phyloP scores from a whole-genome alignment of 2,113 vertebrate species.

The Dinomys branickii region DNA sequence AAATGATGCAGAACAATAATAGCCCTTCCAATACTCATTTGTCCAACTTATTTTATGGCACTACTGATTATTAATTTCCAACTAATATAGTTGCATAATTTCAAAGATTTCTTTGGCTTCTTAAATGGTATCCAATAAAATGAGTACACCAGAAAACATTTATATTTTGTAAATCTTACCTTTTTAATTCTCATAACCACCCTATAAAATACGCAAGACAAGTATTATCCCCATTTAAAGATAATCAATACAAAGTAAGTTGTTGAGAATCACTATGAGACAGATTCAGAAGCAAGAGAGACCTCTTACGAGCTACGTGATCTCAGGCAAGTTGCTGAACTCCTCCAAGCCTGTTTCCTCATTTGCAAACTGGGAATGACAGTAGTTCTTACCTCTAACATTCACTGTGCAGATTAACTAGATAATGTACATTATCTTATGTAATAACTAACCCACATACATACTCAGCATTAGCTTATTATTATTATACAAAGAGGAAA shows the following conservation, averaged over 20 bases:
- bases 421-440: neutral
- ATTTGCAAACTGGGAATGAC: conserved; percentile 12
- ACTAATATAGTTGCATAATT: conserved; percentile 25
- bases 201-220: conserved; percentile 42
- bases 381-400: neutral
- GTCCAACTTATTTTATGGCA: neutral
- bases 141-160: conserved; percentile 15
- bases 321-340: neutral
- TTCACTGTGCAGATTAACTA: conserved; percentile 23
- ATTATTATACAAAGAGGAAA: neutral
- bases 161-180: conserved; percentile 25
- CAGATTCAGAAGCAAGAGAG: neutral
- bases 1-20: neutral
- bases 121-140: conserved; percentile 48
- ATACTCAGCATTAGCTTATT: neutral
- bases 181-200: conserved; percentile 14
- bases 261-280: neutral
- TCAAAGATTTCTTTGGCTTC: conserved; percentile 41
- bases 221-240: conserved; percentile 19
- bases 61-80: conserved; percentile 33
- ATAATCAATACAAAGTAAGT: neutral
- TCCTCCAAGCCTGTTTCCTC: neutral
- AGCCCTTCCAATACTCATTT: conserved; percentile 41
- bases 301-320: neutral
- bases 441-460: conserved; percentile 21